Percentiles rank a stretch among this genome's conserved stretches.
phyloP scores from a whole-genome alignment of 2,797 vertebrate species.

The Cossypha niveicapilla region DNA sequence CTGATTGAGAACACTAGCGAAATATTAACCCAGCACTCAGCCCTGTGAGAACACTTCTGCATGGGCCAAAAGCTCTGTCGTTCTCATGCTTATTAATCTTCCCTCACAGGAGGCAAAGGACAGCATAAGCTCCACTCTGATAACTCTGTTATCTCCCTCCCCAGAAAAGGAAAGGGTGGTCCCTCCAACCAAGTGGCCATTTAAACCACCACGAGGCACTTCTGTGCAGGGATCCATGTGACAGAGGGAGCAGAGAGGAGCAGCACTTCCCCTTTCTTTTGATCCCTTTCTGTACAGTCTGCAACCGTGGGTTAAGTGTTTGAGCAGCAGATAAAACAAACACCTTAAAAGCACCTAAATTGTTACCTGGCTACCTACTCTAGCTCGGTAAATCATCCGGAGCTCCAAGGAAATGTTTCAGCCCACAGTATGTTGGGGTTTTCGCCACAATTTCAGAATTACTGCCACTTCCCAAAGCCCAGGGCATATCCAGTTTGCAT shows the following conservation, averaged over 20 bases:
- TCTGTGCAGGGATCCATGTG: neutral
- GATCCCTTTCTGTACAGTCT: neutral
- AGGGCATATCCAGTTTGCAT: neutral
- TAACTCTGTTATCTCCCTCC: conserved; percentile 48
- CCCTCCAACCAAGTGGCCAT: neutral
- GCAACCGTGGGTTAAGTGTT: neutral
- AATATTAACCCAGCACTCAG: neutral
- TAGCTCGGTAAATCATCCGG: neutral
- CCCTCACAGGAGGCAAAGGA: conserved; percentile 3
- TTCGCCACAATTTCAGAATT: neutral
- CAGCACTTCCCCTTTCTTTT: neutral
- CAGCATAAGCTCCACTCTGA: neutral
- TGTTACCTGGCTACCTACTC: neutral
- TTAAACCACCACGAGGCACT: neutral
- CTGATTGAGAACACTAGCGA: neutral
- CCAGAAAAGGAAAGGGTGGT: conserved; percentile 54
- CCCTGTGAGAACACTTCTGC: neutral
- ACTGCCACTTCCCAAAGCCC: neutral
- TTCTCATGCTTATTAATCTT: conserved; percentile 37
- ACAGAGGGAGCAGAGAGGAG: neutral
- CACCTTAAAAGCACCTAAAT: neutral
- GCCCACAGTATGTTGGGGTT: neutral
- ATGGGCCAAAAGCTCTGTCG: neutral
- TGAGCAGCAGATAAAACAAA: neutral
- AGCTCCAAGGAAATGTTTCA: neutral